These are phyloP conservation scores for Meles meles DNA, from an alignment of 2,113 vertebrate genomes.

Conservation along the genomic window DNA sequence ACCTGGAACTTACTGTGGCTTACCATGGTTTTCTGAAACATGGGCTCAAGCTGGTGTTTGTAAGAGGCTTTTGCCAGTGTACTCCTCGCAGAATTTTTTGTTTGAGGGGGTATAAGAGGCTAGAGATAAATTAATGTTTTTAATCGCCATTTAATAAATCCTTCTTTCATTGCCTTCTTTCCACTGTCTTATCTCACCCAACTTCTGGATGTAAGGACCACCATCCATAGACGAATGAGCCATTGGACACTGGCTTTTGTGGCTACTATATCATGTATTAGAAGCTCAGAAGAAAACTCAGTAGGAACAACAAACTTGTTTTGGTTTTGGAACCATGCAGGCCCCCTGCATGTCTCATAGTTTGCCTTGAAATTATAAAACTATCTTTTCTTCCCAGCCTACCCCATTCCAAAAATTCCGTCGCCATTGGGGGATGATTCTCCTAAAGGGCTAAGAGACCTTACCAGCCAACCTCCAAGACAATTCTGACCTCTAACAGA, in stretches of 20 bases:
- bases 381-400: background rate
- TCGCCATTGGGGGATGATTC: background rate
- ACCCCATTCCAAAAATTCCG: background rate
- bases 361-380: constrained; percentile 34
- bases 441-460: background rate
- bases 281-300: background rate
- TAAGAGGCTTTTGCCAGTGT: background rate
- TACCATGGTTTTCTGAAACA: background rate
- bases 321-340: background rate
- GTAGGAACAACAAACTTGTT: background rate
- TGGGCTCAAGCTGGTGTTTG: background rate
- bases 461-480: background rate
- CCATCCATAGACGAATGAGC: background rate
- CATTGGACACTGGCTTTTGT: background rate
- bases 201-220: background rate
- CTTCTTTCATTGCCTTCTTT: background rate
- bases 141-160: background rate
- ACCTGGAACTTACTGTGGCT: background rate
- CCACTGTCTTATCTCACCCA: background rate
- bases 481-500: background rate
- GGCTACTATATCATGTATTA: background rate
- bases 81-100: background rate
- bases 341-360: background rate
- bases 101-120: background rate
- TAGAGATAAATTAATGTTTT: background rate